Evolutionary conservation across 2,797 vertebrate species (phyloP).

Genomic region (Ceyx erithaca): DNA sequence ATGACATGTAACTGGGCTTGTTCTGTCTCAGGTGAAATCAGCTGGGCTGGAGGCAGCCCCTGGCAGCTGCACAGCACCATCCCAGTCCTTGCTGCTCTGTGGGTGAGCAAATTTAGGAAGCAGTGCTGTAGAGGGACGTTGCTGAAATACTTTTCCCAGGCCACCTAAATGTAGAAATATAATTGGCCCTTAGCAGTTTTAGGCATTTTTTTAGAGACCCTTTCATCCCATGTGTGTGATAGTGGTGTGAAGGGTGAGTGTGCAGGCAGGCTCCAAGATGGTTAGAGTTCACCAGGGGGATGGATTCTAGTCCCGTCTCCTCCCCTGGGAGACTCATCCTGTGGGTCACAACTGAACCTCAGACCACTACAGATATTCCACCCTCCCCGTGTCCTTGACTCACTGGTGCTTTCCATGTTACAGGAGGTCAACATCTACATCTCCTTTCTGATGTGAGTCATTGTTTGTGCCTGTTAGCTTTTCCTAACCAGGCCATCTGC

Average conservation of each 20-base stretch:
- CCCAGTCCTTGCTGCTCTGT: not conserved
- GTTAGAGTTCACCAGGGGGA: not conserved
- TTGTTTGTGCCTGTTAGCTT: conserved; percentile 19
- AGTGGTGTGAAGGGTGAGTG: not conserved
- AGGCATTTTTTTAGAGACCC: not conserved
- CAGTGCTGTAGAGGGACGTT: not conserved
- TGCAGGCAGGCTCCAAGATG: not conserved
- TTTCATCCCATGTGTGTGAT: not conserved
- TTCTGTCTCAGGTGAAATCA: not conserved
- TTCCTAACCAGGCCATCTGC: not conserved
- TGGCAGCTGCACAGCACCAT: not conserved
- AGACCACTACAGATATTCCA: not conserved
- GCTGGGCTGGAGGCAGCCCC: not conserved
- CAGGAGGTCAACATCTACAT: not conserved
- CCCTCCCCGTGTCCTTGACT: not conserved
- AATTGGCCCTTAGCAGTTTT: not conserved
- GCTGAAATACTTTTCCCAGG: not conserved
- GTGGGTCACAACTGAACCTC: not conserved
- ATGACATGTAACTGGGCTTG: not conserved
- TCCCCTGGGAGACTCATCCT: not conserved
- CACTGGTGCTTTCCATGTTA: not conserved
- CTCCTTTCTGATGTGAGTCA: not conserved
- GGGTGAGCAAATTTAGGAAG: not conserved
- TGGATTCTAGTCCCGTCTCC: not conserved
- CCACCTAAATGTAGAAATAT: not conserved